Base-by-base conservation (phyloP, 1,140 invertebrate genomes). In the Asbolus verrucosus region DNA sequence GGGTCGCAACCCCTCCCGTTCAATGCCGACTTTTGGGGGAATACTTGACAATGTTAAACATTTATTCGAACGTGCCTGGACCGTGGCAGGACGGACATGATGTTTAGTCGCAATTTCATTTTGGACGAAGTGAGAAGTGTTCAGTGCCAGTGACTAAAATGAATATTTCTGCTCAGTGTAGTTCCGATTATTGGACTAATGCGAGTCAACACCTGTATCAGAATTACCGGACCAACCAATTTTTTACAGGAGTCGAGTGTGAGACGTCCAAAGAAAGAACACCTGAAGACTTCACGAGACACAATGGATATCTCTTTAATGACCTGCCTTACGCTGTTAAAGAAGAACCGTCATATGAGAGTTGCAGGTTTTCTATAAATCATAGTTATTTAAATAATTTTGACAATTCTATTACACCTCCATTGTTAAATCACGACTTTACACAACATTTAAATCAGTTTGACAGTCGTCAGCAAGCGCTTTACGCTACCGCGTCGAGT, bases 1-100 rank as follows among this genome's bases (percentile, higher is more conserved):
- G 77, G 78, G 79, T 77, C 72, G 71, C 65, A 75, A 75, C 70
- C 77, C 75, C 77, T 74, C 77, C 73, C 71, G 71, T 68, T n/a
- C n/a, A n/a, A n/a, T n/a, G n/a, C 73, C 67, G 66, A 61, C 69
- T 76, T 75, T 73, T 69, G 67, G 71, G 73, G 75, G 74, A 71
- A 76, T 74, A 74, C 75, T 79, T 79, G 78, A 81, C 79, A 80
- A 76, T 81, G 77, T 80, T 75, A 75, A n/a, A 75, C 80, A 80
- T 80, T 80, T 79, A 80, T 74, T 71, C 60, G 67, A 74, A 77
- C 73, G 73, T 75, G 73, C 72, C 73, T 71, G 70, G 71, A 68
- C 75, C 76, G 73, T 72, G 69, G 70, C 63, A 67, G 59, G 59
- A 63, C 54, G 72, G 71, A 70, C 70, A 70, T 63, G 50, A 63